phyloP scores from a whole-genome alignment of 1,140 invertebrate genomes.

The Bradysia coprophila region DNA sequence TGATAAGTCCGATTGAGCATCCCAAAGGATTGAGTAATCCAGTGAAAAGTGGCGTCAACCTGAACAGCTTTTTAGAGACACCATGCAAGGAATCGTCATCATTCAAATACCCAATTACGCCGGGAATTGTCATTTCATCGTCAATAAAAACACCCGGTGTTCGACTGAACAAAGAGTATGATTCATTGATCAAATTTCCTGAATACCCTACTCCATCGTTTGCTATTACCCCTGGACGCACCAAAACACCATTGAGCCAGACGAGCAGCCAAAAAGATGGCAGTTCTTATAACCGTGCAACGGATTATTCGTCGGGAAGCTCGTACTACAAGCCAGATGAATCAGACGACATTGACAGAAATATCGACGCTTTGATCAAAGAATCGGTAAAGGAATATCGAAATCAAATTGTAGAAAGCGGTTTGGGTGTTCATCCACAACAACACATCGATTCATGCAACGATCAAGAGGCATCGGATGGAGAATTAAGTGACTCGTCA shows the following conservation, averaged over 20 bases:
- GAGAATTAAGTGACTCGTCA: too few relatives aligned
- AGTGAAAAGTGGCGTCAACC: not conserved
- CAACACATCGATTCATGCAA: too few relatives aligned
- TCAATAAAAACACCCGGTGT: not conserved
- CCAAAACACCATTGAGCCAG: conserved; percentile 11
- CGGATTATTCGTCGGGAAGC: conserved; percentile 18
- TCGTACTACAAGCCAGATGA: conserved; percentile 22
- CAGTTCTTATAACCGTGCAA: conserved; percentile 7
- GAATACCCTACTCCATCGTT: conserved; percentile 13
- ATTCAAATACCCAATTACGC: not conserved
- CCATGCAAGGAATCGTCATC: too few relatives aligned
- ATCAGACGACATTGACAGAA: conserved; percentile 18
- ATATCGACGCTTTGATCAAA: conserved; percentile 14
- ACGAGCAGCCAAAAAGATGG: conserved; percentile 11
- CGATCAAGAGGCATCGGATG: too few relatives aligned
- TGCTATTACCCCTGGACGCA: conserved; percentile 19
- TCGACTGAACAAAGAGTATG: not conserved
- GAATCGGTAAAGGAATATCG: too few relatives aligned
- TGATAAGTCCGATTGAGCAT: too few relatives aligned
- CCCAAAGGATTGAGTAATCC: not conserved
- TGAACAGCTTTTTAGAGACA: not conserved
- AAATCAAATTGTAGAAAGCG: too few relatives aligned
- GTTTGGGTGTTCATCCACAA: too few relatives aligned
- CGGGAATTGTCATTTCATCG: not conserved
- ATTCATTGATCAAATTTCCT: conserved; percentile 1